Percentiles rank a stretch among this genome's conserved stretches.
These are phyloP conservation scores for Pilophorus perplexus DNA, from an alignment of 2,888 invertebrate species.

Conservation along the genomic window DNA sequence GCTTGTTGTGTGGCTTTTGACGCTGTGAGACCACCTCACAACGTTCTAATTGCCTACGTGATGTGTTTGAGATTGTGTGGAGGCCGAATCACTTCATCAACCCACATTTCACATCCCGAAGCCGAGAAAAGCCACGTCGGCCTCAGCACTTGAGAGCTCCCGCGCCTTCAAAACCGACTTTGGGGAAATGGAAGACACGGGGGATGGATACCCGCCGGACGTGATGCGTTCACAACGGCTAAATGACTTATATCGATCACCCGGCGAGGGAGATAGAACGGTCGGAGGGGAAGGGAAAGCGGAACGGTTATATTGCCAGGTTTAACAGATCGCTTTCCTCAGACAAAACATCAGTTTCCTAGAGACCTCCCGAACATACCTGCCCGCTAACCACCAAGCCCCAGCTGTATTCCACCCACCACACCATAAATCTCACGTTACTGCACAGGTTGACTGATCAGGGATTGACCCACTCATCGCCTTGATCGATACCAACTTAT, in stretches of 20 bases:
- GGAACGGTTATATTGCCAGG: constrained; percentile 40
- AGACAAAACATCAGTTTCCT: constrained; percentile 33
- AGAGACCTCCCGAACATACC: not conserved
- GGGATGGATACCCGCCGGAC: constrained; percentile 36
- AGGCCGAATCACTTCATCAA: constrained; percentile 30
- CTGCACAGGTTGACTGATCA: too few species aligned
- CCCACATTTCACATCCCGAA: constrained; percentile 12
- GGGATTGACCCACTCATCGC: too few species aligned
- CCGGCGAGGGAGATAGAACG: constrained; percentile 7
- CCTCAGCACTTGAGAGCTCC: not conserved
- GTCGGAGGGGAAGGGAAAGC: not conserved
- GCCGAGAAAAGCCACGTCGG: not conserved
- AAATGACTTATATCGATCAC: constrained; percentile 41
- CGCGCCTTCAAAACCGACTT: too few species aligned
- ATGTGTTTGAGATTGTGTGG: constrained; percentile 31
- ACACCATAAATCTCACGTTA: too few species aligned
- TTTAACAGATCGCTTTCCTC: constrained; percentile 38
- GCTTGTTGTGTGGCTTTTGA: too few species aligned
- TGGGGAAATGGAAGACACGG: not conserved
- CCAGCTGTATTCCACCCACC: too few species aligned
- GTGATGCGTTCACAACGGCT: constrained; percentile 39
- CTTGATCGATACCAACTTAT: too few species aligned
- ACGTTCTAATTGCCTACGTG: constrained; percentile 35
- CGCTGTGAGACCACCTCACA: too few species aligned
- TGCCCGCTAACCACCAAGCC: not conserved